phyloP scores from a whole-genome alignment of 2,888 invertebrate species.

The Synanthedon formicaeformis region DNA sequence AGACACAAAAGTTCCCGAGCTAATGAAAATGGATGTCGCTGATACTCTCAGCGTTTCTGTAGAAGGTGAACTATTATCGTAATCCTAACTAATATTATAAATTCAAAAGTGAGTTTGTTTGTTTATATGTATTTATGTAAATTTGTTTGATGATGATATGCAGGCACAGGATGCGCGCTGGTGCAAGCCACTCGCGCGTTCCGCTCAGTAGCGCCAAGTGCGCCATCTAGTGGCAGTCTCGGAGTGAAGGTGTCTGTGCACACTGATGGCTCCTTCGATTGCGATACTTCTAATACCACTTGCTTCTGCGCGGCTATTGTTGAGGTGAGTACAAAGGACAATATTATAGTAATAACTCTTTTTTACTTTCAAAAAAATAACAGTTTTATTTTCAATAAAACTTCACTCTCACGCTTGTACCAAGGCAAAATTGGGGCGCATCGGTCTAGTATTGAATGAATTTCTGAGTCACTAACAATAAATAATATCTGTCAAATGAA shows the following conservation, averaged over 20 bases:
- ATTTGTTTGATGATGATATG: too few relatives aligned
- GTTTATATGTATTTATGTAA: too few relatives aligned
- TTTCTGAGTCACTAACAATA: too few relatives aligned
- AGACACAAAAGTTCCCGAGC: slow-evolving; percentile 26
- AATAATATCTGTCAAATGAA: too few relatives aligned
- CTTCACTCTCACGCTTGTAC: too few relatives aligned
- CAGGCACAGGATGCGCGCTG: slow-evolving; percentile 48
- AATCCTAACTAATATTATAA: too few relatives aligned
- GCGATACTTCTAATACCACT: slow-evolving; percentile 24
- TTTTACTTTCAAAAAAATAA: too few relatives aligned
- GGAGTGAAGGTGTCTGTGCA: slow-evolving; percentile 35
- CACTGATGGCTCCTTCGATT: slow-evolving; percentile 54
- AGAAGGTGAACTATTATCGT: slow-evolving; percentile 22
- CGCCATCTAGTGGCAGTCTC: slow-evolving; percentile 17
- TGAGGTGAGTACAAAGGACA: slow-evolving; percentile 25
- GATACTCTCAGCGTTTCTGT: slow-evolving; percentile 27
- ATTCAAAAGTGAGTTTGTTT: too few relatives aligned
- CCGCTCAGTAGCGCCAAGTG: slow-evolving; percentile 19
- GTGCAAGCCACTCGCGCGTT: slow-evolving; percentile 52
- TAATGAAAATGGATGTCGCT: slow-evolving; percentile 24
- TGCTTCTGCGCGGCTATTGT: slow-evolving; percentile 58
- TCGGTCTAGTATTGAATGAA: too few relatives aligned
- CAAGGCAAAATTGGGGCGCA: too few relatives aligned
- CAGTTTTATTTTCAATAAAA: too few relatives aligned
- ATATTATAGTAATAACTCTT: neutral